Conservation (phyloP, 2,113 vertebrate species). For the Thryonomys swinderianus region DNA sequence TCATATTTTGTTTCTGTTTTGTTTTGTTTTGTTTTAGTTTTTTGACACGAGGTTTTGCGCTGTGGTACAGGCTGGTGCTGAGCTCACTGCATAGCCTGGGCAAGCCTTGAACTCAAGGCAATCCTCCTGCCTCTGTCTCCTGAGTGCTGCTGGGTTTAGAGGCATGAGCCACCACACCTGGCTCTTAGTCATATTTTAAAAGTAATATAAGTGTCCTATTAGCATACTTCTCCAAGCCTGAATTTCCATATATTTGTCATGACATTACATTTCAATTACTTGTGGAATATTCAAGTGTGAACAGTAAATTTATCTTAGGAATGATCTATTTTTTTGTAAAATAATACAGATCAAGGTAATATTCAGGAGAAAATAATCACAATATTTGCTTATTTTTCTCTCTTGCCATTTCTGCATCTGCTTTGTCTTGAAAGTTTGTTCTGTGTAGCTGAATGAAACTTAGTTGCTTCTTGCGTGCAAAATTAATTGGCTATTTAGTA, state of each 20-base stretch:
- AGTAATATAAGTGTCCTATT: not conserved
- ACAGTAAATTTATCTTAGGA: not conserved
- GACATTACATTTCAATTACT: not conserved
- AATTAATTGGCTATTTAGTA: constrained; percentile 76
- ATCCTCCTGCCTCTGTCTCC: too few relatives aligned
- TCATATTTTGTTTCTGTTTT: not conserved
- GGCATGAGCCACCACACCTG: too few relatives aligned
- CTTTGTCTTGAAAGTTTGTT: constrained; percentile 21
- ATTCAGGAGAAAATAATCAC: not conserved
- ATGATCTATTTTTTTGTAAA: not conserved
- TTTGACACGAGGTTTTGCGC: too few relatives aligned
- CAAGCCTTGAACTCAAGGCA: too few relatives aligned
- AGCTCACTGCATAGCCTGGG: too few relatives aligned
- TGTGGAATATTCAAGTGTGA: not conserved
- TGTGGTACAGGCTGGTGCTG: too few relatives aligned
- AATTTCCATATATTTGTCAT: not conserved
- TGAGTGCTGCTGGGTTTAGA: too few relatives aligned
- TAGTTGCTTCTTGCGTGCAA: constrained; percentile 63
- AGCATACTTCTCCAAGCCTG: not conserved
- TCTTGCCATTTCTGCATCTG: not conserved
- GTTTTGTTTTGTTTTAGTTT: too few relatives aligned
- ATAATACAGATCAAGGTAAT: not conserved
- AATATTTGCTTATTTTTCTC: not conserved
- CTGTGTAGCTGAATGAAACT: not conserved
- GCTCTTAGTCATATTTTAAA: not conserved